A percentile compares a stretch with the other conserved stretches of the same genome.
Conservation (phyloP, 2,797 vertebrate genomes). For the Phrynocephalus forsythii region DNA sequence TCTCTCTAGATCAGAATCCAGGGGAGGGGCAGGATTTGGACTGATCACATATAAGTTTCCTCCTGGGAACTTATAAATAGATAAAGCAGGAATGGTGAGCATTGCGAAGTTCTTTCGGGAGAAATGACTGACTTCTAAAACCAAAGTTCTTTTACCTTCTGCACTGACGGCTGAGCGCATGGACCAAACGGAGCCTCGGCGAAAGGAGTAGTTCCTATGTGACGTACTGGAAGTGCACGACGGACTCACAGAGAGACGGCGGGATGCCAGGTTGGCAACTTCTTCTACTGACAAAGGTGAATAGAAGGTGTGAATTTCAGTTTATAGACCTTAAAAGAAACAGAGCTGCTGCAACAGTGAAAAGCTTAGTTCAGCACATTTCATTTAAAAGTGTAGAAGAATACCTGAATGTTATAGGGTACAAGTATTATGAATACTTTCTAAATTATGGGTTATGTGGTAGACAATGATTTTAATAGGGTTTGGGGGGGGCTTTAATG, state of each 20-base stretch:
- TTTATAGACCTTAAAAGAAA: constrained; percentile 28
- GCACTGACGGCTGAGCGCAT: constrained; percentile 93
- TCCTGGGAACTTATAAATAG: neutral
- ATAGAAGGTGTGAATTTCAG: constrained; percentile 69
- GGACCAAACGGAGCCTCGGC: constrained; percentile 95
- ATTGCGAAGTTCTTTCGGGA: neutral
- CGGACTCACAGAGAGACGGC: constrained; percentile 95
- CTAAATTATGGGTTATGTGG: neutral
- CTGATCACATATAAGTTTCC: neutral
- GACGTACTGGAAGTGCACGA: constrained; percentile 98
- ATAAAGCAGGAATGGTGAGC: neutral
- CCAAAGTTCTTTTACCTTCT: constrained; percentile 83
- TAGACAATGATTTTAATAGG: no score
- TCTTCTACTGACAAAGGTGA: constrained; percentile 93
- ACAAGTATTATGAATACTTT: neutral
- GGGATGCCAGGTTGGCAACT: constrained; percentile 95
- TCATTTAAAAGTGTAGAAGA: neutral
- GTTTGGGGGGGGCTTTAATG: no score
- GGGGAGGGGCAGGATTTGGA: neutral
- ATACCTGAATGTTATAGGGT: neutral
- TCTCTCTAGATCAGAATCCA: neutral
- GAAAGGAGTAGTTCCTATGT: constrained; percentile 97
- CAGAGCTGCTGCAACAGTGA: neutral
- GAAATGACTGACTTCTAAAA: neutral
- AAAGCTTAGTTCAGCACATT: neutral